Conservation (phyloP, 37 sponge, comb jelly and placozoan species). For the Eunapius fragilis region DNA sequence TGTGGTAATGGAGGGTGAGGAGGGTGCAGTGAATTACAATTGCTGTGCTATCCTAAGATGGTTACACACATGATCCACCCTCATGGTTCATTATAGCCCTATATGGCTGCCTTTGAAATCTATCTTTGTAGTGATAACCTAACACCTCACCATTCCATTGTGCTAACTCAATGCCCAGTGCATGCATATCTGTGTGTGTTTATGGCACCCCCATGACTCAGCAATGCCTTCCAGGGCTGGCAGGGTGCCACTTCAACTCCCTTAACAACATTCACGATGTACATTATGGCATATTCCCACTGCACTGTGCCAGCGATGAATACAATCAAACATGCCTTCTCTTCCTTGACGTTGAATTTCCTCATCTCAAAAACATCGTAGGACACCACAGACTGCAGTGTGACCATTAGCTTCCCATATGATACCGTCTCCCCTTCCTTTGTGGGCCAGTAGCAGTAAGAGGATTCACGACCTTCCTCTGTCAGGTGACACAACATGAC, state of each 20-base stretch:
- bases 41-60: too few species aligned
- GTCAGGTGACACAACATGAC: constrained; percentile 37
- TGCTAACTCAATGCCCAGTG: not conserved
- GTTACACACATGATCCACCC: not conserved
- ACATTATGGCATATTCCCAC: not conserved
- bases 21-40: not conserved
- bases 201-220: not conserved
- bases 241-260: not conserved
- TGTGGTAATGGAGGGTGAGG: not conserved
- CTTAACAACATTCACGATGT: not conserved
- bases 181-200: not conserved
- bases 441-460: constrained; percentile 55
- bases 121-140: too few species aligned
- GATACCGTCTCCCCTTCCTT: constrained; percentile 1
- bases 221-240: not conserved
- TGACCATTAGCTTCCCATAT: constrained; percentile 40
- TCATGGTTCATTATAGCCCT: too few species aligned
- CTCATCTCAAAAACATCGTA: constrained; percentile 21
- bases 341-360: constrained; percentile 47
- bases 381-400: constrained; percentile 9
- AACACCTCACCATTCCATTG: too few species aligned
- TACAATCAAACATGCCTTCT: not conserved
- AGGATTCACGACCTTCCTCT: constrained; percentile 48
- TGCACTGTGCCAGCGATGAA: not conserved
- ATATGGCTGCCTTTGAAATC: too few species aligned